A percentile compares a stretch with the other conserved stretches of the same genome.
Conservation (phyloP, 2,888 invertebrate species). For the Leucozona laternaria region DNA sequence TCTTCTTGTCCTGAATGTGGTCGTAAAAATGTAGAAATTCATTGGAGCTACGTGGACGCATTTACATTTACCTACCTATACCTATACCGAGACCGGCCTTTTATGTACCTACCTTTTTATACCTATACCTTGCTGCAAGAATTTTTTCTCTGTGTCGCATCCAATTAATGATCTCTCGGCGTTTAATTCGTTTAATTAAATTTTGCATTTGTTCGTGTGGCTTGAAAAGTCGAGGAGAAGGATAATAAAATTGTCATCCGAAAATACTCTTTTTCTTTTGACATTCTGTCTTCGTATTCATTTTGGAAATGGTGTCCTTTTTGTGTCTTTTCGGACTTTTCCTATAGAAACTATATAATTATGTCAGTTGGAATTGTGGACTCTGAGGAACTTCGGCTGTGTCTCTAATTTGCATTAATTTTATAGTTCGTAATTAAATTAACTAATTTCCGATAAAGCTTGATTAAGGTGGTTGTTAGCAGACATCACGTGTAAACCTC, state of each 20-base stretch:
- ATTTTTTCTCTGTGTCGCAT: conserved; percentile 47
- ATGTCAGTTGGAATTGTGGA: conserved; percentile 27
- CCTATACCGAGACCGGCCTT: background rate
- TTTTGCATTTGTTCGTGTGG: conserved; percentile 59
- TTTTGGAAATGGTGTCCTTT: background rate
- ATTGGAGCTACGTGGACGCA: conserved; percentile 24
- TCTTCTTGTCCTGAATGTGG: conserved; percentile 7
- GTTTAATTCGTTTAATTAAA: conserved; percentile 74
- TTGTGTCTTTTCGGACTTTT: background rate
- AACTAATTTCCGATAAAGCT: conserved; percentile 51
- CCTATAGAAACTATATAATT: background rate
- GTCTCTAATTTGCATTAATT: conserved; percentile 59
- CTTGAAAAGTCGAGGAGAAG: conserved; percentile 20
- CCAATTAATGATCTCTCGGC: conserved; percentile 66
- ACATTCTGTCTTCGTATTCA: conserved; percentile 26
- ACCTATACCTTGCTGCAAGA: conserved; percentile 3
- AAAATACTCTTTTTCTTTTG: conserved; percentile 42
- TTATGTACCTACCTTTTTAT: background rate
- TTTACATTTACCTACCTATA: conserved; percentile 19
- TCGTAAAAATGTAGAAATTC: conserved; percentile 61
- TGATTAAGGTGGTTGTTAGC: background rate
- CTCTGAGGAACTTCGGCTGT: background rate
- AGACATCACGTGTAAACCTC: too few species aligned
- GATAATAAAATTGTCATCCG: conserved; percentile 74
- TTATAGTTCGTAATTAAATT: conserved; percentile 73